These are phyloP conservation scores for Thunnus maccoyii DNA, from an alignment of 2,113 vertebrate genomes.

Conservation along the genomic window DNA sequence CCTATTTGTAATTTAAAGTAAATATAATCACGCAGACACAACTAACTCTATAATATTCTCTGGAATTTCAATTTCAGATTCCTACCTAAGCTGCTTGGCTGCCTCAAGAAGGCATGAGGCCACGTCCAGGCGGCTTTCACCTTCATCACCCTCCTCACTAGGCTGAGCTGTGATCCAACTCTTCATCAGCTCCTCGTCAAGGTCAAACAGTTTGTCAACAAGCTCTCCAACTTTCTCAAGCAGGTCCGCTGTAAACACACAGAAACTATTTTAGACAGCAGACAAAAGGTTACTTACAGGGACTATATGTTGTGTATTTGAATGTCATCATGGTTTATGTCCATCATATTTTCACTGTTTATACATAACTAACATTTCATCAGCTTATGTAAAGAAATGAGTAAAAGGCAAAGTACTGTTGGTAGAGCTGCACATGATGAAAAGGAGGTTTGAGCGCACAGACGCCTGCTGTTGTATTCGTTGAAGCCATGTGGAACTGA, in stretches of 20 bases:
- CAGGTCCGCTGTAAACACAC: conserved; percentile 88
- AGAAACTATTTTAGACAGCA: conserved; percentile 16
- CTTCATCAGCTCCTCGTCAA: conserved; percentile 95
- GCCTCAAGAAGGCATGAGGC: conserved; percentile 92
- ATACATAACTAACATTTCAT: background rate
- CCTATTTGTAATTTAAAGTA: too few relatives aligned
- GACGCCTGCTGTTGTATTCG: conserved; percentile 87
- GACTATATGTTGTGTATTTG: background rate
- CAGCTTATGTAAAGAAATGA: background rate
- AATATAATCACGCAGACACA: background rate
- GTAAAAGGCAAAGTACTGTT: conserved; percentile 85
- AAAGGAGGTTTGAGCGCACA: conserved; percentile 89
- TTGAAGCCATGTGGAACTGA: conserved; percentile 91
- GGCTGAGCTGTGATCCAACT: conserved; percentile 87
- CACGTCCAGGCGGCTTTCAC: conserved; percentile 79
- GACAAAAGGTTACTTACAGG: background rate
- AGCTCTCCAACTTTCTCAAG: conserved; percentile 95
- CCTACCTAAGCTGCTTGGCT: conserved; percentile 93
- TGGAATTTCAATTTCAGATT: conserved; percentile 11
- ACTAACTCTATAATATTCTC: background rate
- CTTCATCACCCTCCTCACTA: conserved; percentile 48
- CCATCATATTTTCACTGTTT: background rate
- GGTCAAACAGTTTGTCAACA: conserved; percentile 95
- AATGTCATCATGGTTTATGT: too few relatives aligned
- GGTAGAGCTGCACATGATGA: conserved; percentile 98